Evolutionary conservation across 2,888 invertebrate species (phyloP).

Genomic region (Shargacucullia verbasci): DNA sequence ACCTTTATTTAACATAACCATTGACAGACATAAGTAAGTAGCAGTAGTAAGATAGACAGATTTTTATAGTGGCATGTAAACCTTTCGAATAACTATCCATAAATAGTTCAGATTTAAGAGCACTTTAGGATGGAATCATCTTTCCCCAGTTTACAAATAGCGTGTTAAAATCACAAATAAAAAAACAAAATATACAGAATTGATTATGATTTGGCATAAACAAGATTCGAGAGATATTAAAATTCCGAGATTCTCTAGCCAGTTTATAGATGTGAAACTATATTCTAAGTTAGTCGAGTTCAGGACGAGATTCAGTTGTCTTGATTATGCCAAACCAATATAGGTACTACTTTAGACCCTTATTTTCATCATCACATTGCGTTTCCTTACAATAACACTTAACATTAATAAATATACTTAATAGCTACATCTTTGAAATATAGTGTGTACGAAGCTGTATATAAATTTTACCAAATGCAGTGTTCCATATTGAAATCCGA

Average conservation of each 20-base stretch:
- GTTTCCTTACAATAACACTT: conserved; percentile 80
- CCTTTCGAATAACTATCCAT: conserved; percentile 74
- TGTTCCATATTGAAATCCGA: conserved; percentile 61
- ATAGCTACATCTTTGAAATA: conserved; percentile 65
- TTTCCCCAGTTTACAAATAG: conserved; percentile 79
- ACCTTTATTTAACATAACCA: conserved; percentile 79
- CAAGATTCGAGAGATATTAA: conserved; percentile 33
- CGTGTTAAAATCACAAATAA: conserved; percentile 70
- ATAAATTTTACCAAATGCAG: conserved; percentile 58
- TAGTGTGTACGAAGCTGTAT: conserved; percentile 55
- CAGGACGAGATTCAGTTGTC: conserved; percentile 63
- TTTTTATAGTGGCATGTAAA: conserved; percentile 65
- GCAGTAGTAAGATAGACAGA: conserved; percentile 67
- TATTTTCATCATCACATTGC: conserved; percentile 85
- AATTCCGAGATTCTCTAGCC: conserved; percentile 57
- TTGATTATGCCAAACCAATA: conserved; percentile 79
- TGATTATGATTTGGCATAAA: conserved; percentile 56
- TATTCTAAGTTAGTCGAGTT: conserved; percentile 20
- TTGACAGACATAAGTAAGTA: conserved; percentile 79
- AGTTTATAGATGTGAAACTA: conserved; percentile 18
- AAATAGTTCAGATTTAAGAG: conserved; percentile 86
- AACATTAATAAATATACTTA: conserved; percentile 70
- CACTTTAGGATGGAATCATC: conserved; percentile 88
- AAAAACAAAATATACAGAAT: conserved; percentile 70
- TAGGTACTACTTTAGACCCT: conserved; percentile 82